A percentile compares a stretch with the other conserved stretches of the same genome.
Conservation (phyloP, 2,113 vertebrate genomes). For the Peromyscus leucopus region DNA sequence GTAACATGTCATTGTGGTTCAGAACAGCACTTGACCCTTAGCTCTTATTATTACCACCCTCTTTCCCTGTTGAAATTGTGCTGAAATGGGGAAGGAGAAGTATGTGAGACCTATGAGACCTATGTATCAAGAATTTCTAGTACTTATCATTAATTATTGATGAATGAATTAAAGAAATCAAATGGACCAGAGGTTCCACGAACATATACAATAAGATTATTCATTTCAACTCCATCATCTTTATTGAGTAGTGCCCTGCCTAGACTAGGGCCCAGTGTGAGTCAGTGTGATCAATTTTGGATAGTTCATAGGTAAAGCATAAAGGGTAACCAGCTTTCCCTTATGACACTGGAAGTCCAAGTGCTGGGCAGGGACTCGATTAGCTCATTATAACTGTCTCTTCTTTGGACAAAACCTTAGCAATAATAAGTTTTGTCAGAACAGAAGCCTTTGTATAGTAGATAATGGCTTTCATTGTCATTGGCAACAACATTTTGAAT, state of each 20-base stretch:
- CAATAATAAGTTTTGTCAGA: not conserved
- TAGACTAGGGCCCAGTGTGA: not conserved
- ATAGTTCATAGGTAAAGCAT: not conserved
- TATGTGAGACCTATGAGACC: not conserved
- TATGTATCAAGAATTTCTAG: not conserved
- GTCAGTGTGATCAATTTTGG: not conserved
- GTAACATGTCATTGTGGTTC: not conserved
- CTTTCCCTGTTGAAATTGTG: not conserved
- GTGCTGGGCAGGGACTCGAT: not conserved
- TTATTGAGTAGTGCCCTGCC: not conserved
- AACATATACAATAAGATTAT: not conserved
- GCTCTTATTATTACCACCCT: not conserved
- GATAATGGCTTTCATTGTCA: not conserved
- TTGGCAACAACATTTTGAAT: not conserved
- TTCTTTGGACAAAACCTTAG: not conserved
- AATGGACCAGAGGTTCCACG: not conserved
- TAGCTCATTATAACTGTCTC: not conserved
- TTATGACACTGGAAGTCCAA: not conserved
- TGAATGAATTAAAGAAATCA: not conserved
- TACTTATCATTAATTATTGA: not conserved
- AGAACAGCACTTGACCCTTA: not conserved
- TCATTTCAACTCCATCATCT: not conserved
- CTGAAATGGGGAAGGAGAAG: not conserved
- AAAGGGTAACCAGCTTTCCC: not conserved
- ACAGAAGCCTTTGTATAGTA: not conserved